Base-by-base conservation (phyloP, 1,140 invertebrate genomes). In the Drosophila navojoa region DNA sequence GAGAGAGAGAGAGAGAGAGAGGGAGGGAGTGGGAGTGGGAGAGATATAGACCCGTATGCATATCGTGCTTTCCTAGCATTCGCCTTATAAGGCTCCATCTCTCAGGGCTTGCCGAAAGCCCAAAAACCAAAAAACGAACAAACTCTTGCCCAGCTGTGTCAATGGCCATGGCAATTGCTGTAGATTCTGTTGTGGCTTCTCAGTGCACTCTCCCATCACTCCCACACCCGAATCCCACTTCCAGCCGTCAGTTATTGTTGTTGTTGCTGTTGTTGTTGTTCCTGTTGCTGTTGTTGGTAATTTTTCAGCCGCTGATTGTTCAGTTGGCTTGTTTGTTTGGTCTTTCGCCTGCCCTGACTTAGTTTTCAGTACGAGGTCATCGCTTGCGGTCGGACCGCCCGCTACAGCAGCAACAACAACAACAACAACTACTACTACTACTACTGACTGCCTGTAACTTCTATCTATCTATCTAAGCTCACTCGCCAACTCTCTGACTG, bases 321-420 rank as follows among this genome's bases (percentile, higher is more conserved):
- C 59, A 57, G 22, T 63, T 57, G 57, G 67, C 54, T 55, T 32
- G 44, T 60, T 72, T 49, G n/a, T 69, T 69, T 70, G 53, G 52
- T 71, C 80, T 77, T 81, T 68, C 54, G 66, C 59, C 77, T 76
- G 72, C 55, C 85, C 62, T 85, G 81, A 87, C 82, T 86, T 86
- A 87, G 79, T 86, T 86, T 79, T 85, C 38, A 63, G 81, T 79
- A 86, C 84, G 81, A 87, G 81, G 81, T 86, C 81, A 86, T 82
- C 82, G 86, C 64, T 79, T 79, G 79, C 62, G 66, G 77, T 81
- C 53, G 75, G 82, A 66, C 81, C 82, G 78, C 81, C 81, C 81
- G 82, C 81, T 76, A 77, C 35, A 38, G 11, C 35, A 38, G 74
- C 78, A 66, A 49, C 16, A 50, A 59, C 32, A 35, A 77, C 78